Evolutionary conservation across 2,113 vertebrate species (phyloP).

Genomic region (Lepus europaeus): DNA sequence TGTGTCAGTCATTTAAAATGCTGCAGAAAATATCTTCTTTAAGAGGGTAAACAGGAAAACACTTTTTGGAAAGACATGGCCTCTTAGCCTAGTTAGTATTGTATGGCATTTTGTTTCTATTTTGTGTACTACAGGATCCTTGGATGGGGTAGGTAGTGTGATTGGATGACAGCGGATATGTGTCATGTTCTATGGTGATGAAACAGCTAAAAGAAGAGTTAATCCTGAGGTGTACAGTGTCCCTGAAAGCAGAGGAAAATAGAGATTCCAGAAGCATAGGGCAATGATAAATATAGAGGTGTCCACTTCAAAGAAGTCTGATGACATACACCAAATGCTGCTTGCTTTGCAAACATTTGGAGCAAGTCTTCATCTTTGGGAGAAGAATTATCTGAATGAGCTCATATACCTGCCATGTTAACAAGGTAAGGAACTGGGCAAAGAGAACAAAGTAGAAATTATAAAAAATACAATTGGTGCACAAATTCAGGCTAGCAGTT

Average conservation of each 20-base stretch:
- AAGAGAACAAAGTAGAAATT: not conserved
- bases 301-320: not conserved
- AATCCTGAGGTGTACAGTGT: not conserved
- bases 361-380: not conserved
- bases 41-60: not conserved
- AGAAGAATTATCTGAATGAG: not conserved
- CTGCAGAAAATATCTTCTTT: not conserved
- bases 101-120: not conserved
- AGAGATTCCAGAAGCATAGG: not conserved
- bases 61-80: not conserved
- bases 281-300: not conserved
- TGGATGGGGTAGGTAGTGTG: not conserved
- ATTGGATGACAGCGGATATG: not conserved
- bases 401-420: not conserved
- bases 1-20: not conserved
- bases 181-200: no score
- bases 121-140: not conserved
- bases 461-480: not conserved
- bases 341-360: not conserved
- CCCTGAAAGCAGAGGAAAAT: not conserved
- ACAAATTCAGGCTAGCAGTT: not conserved
- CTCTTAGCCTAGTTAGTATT: not conserved
- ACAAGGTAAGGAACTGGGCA: not conserved
- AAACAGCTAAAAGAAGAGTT: not conserved
- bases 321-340: not conserved